Conservation (phyloP, 2,888 invertebrate species). For the Leucophenga montana region DNA sequence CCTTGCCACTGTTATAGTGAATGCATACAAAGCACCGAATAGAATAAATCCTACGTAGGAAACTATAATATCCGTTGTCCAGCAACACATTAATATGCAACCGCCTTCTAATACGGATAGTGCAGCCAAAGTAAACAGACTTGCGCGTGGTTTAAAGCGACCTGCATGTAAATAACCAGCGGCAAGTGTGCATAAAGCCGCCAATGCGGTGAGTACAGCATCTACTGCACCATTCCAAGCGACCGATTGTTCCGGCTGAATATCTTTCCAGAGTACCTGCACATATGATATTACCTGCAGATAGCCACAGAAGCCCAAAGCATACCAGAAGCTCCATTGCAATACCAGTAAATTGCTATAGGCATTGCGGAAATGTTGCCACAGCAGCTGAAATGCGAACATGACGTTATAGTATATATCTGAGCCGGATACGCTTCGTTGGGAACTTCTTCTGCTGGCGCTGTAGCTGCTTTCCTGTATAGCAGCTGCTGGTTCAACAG, state of each 20-base stretch:
- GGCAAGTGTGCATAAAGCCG: slow-evolving; percentile 77
- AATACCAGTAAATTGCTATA: slow-evolving; percentile 78
- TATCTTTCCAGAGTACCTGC: slow-evolving; percentile 81
- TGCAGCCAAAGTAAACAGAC: slow-evolving; percentile 73
- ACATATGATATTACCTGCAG: slow-evolving; percentile 82
- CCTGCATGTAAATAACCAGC: slow-evolving; percentile 74
- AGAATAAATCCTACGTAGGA: slow-evolving; percentile 85
- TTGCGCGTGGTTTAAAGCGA: slow-evolving; percentile 68
- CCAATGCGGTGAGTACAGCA: slow-evolving; percentile 81
- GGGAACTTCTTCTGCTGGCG: slow-evolving; percentile 11
- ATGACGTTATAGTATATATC: slow-evolving; percentile 27
- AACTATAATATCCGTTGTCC: slow-evolving; percentile 77
- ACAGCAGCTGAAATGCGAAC: slow-evolving; percentile 72
- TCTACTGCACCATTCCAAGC: slow-evolving; percentile 86
- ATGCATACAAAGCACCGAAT: slow-evolving; percentile 85
- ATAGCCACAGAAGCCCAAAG: slow-evolving; percentile 81
- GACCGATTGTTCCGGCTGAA: slow-evolving; percentile 71
- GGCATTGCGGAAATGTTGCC: slow-evolving; percentile 77
- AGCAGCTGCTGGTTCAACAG: background rate
- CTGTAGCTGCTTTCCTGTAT: background rate
- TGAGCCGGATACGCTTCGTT: slow-evolving; percentile 15
- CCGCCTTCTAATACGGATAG: slow-evolving; percentile 76
- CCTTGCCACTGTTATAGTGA: slow-evolving; percentile 73
- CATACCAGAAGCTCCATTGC: slow-evolving; percentile 87
- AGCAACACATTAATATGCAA: slow-evolving; percentile 76